Percentiles rank a stretch among this genome's conserved stretches.
phyloP scores from a whole-genome alignment of 2,888 invertebrate genomes.

The Clusia tigrina region DNA sequence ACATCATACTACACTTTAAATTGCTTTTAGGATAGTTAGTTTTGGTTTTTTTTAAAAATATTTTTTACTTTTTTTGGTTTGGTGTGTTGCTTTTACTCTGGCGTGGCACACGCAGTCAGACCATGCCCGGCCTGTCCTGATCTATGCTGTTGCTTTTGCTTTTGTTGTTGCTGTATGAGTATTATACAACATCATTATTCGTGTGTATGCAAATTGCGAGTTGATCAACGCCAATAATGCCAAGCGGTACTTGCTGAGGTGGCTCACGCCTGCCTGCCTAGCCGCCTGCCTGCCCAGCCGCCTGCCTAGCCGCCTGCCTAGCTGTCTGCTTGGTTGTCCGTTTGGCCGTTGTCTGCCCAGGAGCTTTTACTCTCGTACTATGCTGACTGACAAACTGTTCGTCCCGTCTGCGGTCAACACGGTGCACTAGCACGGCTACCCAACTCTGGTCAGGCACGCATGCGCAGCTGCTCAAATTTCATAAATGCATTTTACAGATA shows the following conservation, averaged over 20 bases:
- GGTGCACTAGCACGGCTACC: too few species aligned
- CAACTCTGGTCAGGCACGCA: too few species aligned
- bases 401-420: too few species aligned
- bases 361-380: too few species aligned
- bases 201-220: slow-evolving; percentile 1
- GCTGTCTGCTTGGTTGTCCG: background rate
- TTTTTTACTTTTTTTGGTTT: too few species aligned
- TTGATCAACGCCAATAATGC: background rate
- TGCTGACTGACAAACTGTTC: too few species aligned
- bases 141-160: slow-evolving; percentile 15
- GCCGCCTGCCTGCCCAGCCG: background rate
- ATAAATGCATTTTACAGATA: slow-evolving; percentile 1
- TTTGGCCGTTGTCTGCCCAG: too few species aligned
- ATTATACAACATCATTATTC: slow-evolving; percentile 2
- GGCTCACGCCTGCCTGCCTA: background rate
- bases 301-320: background rate
- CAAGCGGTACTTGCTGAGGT: too few species aligned
- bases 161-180: slow-evolving; percentile 9
- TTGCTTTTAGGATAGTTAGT: background rate
- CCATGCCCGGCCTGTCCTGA: too few species aligned
- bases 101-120: too few species aligned
- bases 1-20: slow-evolving; percentile 5
- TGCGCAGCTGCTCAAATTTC: slow-evolving; percentile 5
- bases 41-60: background rate
- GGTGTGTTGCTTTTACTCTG: too few species aligned